These are phyloP conservation scores for Echiichthys vipera DNA, from an alignment of 2,797 vertebrate genomes.

Conservation along the genomic window DNA sequence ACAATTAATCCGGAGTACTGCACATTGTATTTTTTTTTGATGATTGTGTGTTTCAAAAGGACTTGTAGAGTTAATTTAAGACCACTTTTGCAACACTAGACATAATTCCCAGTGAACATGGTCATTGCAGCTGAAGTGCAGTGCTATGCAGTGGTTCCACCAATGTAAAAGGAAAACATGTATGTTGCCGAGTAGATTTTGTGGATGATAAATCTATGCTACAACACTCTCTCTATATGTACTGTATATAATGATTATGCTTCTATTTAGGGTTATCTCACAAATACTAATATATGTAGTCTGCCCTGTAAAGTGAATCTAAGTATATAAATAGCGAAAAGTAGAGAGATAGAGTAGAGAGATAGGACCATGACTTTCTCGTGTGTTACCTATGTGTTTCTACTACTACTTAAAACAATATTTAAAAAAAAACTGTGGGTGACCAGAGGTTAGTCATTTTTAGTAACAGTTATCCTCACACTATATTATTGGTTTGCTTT, in stretches of 20 bases:
- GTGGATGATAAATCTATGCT: slow-evolving; percentile 12
- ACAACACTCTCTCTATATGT: no score
- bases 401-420: not conserved
- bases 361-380: no score
- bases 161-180: not conserved
- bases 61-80: slow-evolving; percentile 44
- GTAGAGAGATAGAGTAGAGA: no score
- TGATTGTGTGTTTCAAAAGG: slow-evolving; percentile 40
- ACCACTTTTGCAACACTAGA: slow-evolving; percentile 45
- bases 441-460: no score
- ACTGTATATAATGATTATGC: not conserved
- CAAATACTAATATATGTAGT: not conserved
- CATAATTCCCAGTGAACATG: slow-evolving; percentile 16
- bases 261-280: not conserved
- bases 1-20: slow-evolving; percentile 36
- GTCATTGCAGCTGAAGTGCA: not conserved
- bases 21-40: slow-evolving; percentile 43
- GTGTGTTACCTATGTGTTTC: not conserved
- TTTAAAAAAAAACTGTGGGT: no score
- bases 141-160: not conserved
- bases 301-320: not conserved
- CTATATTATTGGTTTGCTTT: no score
- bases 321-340: not conserved
- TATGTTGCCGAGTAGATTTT: not conserved
- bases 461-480: not conserved